Evolutionary conservation across 2,113 vertebrate genomes (phyloP).

Genomic region (Ranitomeya imitator): DNA sequence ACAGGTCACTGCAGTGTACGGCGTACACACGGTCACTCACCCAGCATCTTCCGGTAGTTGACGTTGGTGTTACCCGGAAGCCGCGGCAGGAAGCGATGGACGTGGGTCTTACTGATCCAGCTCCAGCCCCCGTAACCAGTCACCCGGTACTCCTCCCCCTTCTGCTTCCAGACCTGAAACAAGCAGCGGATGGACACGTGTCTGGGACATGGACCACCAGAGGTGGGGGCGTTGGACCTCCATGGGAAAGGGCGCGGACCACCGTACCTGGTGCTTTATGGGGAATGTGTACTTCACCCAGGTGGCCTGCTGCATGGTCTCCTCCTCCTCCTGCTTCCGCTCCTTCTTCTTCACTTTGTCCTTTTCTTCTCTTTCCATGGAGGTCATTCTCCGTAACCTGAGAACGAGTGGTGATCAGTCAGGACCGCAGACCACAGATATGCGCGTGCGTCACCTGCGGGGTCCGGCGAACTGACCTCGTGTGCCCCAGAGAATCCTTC

Average conservation of each 20-base stretch:
- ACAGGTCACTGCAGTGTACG: background rate
- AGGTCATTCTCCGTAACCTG: conserved; percentile 95
- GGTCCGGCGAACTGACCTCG: conserved; percentile 76
- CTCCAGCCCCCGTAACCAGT: conserved; percentile 98
- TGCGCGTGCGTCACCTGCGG: too few species aligned
- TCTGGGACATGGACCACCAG: too few species aligned
- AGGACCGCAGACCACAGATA: background rate
- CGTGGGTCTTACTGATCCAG: conserved; percentile 96
- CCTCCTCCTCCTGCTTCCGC: conserved; percentile 93
- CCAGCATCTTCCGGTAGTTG: conserved; percentile 83
- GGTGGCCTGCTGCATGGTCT: conserved; percentile 94
- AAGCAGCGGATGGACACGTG: background rate
- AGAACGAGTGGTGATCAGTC: background rate
- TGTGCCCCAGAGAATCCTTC: conserved; percentile 95
- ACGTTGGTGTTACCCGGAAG: conserved; percentile 96
- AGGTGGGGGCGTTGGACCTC: background rate
- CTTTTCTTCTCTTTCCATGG: conserved; percentile 94
- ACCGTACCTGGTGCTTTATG: conserved; percentile 90
- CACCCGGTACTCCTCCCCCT: conserved; percentile 97
- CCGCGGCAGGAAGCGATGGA: conserved; percentile 86
- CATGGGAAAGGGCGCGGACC: background rate
- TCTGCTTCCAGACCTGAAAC: conserved; percentile 96
- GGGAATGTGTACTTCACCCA: conserved; percentile 98
- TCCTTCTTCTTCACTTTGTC: conserved; percentile 96
- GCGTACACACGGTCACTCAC: conserved; percentile 58